Conservation (phyloP, 2,113 vertebrate genomes). For the Danionella cerebrum region DNA sequence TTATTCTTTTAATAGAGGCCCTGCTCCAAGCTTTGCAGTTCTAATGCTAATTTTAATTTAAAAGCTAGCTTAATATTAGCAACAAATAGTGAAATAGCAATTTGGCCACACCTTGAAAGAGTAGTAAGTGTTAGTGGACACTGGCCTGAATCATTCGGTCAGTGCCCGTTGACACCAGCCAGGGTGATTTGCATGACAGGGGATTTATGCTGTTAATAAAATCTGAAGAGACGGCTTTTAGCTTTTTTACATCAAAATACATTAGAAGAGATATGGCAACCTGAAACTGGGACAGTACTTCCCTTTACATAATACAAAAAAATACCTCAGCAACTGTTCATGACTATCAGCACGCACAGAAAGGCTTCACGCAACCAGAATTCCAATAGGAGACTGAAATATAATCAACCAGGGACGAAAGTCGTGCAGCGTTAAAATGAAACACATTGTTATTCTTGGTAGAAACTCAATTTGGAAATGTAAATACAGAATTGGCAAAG, state of each 20-base stretch:
- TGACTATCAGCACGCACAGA: neutral
- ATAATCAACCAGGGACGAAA: conserved; percentile 13
- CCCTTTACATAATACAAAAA: neutral
- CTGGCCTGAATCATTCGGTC: neutral
- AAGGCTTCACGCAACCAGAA: neutral
- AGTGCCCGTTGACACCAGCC: too few species aligned
- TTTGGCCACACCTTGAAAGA: too few species aligned
- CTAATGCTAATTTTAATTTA: too few species aligned
- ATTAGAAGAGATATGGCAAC: conserved; percentile 8
- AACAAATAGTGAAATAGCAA: too few species aligned
- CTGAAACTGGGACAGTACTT: neutral
- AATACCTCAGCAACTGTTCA: neutral
- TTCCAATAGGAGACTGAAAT: neutral
- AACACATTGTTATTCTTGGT: conserved; percentile 2
- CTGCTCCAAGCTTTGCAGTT: too few species aligned
- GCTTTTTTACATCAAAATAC: conserved; percentile 19
- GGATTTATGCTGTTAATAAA: conserved; percentile 10
- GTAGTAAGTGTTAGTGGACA: neutral
- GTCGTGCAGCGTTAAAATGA: conserved; percentile 6
- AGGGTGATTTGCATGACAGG: neutral
- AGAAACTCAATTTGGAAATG: neutral
- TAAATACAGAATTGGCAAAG: neutral
- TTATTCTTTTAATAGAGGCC: too few species aligned
- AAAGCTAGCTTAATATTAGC: too few species aligned
- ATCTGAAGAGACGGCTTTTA: conserved; percentile 10